Percentiles rank a stretch among this genome's conserved stretches.
These are phyloP conservation scores for Sarcoramphus papa DNA, from an alignment of 2,797 vertebrate genomes.

Conservation along the genomic window DNA sequence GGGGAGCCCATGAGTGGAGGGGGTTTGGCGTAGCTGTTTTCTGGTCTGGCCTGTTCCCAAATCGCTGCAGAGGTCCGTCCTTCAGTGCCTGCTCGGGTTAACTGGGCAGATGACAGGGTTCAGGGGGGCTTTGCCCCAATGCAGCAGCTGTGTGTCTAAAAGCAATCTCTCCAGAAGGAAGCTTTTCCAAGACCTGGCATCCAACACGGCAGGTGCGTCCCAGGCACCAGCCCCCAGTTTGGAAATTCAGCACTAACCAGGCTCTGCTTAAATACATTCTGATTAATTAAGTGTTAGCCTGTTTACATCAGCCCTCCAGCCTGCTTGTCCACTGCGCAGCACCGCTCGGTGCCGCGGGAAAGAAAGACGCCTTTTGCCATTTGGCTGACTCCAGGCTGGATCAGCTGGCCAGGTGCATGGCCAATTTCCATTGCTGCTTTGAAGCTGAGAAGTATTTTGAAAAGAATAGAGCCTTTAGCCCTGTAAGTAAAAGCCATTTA, in stretches of 20 bases:
- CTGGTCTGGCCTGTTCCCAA: not conserved
- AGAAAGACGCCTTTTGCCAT: slow-evolving; percentile 41
- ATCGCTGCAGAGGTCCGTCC: not conserved
- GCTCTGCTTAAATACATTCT: not conserved
- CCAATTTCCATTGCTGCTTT: slow-evolving; percentile 63
- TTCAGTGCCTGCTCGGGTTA: not conserved
- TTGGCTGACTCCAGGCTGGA: slow-evolving; percentile 49
- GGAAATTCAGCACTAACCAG: not conserved
- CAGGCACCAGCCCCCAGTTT: not conserved
- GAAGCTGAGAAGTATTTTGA: slow-evolving; percentile 63
- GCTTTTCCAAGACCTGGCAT: not conserved
- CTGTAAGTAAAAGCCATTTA: slow-evolving; percentile 67
- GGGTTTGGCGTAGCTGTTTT: not conserved
- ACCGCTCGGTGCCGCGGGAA: not conserved
- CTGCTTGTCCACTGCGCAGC: not conserved
- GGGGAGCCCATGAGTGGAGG: not conserved
- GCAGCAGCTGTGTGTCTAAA: not conserved
- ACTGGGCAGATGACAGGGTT: not conserved
- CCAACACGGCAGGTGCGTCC: not conserved
- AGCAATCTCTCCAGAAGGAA: not conserved
- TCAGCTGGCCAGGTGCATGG: slow-evolving; percentile 58
- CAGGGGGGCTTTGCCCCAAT: not conserved
- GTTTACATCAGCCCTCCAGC: not conserved
- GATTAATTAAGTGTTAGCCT: not conserved
- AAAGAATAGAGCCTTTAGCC: slow-evolving; percentile 64